phyloP scores from a whole-genome alignment of 92 coral and sea anemone genomes.

The Montipora capitata region DNA sequence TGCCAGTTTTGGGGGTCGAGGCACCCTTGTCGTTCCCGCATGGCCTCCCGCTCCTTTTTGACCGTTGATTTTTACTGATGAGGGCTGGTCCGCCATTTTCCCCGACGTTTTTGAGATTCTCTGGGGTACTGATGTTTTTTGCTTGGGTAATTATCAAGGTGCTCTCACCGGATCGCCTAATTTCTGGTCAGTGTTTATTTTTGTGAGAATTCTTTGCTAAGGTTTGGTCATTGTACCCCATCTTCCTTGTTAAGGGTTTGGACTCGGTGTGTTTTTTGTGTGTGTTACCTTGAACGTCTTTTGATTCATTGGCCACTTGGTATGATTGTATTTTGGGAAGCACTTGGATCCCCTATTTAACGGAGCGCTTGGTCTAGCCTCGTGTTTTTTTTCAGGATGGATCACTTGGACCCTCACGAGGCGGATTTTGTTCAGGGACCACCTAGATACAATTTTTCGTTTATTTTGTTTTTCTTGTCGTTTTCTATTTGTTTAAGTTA shows the following conservation, averaged over 20 bases:
- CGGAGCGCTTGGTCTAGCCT: background rate
- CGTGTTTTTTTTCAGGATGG: background rate
- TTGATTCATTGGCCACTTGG: no score
- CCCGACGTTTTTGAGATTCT: constrained; percentile 6
- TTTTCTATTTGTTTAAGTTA: background rate
- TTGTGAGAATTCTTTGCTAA: no score
- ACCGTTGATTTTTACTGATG: constrained; percentile 16
- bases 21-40: constrained; percentile 30
- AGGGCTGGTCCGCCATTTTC: constrained; percentile 21
- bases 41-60: constrained; percentile 30
- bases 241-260: no score
- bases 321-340: no score
- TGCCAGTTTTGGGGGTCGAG: background rate
- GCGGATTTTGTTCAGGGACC: background rate
- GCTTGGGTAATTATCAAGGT: background rate
- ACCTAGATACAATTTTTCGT: background rate
- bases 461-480: background rate
- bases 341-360: no score
- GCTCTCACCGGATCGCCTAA: background rate
- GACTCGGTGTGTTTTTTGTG: no score
- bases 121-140: constrained; percentile 16
- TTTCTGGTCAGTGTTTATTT: no score
- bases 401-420: background rate
- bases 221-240: no score
- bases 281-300: no score